These are phyloP conservation scores for Lagocephalus sceleratus DNA, from an alignment of 2,797 vertebrate genomes.

Conservation along the genomic window DNA sequence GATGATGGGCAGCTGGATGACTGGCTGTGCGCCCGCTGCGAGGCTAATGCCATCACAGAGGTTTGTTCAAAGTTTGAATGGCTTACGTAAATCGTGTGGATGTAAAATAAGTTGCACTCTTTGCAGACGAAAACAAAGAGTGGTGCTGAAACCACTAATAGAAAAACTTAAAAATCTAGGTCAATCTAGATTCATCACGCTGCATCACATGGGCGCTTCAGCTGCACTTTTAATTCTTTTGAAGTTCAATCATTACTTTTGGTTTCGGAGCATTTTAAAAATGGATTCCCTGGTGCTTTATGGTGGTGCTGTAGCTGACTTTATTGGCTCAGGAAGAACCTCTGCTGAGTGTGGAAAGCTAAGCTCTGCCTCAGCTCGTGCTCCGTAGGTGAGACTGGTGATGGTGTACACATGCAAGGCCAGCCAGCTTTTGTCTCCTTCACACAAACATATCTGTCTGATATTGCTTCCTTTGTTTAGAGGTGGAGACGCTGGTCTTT, in stretches of 20 bases:
- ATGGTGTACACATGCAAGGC: neutral
- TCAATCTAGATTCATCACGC: too few relatives aligned
- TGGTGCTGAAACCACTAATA: neutral
- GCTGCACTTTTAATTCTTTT: too few relatives aligned
- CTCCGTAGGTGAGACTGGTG: too few relatives aligned
- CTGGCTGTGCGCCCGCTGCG: conserved; percentile 92
- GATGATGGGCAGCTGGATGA: conserved; percentile 81
- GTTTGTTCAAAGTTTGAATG: conserved; percentile 61
- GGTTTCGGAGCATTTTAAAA: too few relatives aligned
- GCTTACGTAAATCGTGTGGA: neutral
- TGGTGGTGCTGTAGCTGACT: too few relatives aligned
- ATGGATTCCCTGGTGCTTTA: too few relatives aligned
- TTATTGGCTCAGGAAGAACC: too few relatives aligned
- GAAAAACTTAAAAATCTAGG: neutral
- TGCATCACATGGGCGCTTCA: too few relatives aligned
- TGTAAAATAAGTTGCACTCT: neutral
- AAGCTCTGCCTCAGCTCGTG: too few relatives aligned
- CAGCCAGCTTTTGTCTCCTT: neutral
- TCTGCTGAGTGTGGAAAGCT: neutral
- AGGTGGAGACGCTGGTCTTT: neutral
- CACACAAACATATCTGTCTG: neutral
- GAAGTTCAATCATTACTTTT: too few relatives aligned
- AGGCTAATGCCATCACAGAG: conserved; percentile 88
- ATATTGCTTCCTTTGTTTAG: conserved; percentile 2
- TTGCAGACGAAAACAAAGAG: neutral